Evolutionary conservation across 2,113 vertebrate genomes (phyloP).

Genomic region (Microcebus ravelobensis): DNA sequence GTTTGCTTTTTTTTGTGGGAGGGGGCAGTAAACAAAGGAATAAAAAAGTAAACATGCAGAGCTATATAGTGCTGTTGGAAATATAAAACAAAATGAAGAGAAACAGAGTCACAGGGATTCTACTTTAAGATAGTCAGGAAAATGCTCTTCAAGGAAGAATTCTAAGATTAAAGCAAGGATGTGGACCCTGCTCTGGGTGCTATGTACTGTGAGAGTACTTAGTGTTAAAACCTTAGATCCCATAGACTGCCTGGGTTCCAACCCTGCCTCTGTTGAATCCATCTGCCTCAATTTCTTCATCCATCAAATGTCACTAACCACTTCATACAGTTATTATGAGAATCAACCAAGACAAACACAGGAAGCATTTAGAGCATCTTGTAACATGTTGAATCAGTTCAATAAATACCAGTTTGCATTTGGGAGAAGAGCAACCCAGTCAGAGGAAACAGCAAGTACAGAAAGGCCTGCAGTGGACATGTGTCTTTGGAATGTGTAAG

Average conservation of each 20-base stretch:
- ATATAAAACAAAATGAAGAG: background rate
- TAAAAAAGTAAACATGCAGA: background rate
- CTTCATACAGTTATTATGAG: accelerated
- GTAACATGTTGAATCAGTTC: background rate
- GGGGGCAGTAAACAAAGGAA: background rate
- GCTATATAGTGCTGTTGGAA: background rate
- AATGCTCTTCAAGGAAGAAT: background rate
- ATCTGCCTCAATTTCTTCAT: background rate
- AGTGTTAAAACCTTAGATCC: background rate
- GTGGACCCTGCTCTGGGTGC: background rate
- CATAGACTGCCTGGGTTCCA: background rate
- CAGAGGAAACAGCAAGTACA: background rate
- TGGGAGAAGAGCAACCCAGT: background rate
- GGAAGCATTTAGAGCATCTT: background rate
- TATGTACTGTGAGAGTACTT: no score
- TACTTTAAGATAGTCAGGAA: background rate
- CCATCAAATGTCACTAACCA: background rate
- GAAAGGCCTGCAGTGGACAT: background rate
- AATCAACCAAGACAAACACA: background rate
- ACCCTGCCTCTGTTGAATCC: background rate
- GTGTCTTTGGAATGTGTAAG: background rate
- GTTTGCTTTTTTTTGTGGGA: no score
- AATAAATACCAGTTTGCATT: background rate
- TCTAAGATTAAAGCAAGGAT: background rate
- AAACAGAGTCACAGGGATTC: background rate